Evolutionary conservation across 1,140 invertebrate species (phyloP), one percentile per base, ranked within the genome.

Genomic region (Meloidogyne chitwoodi): DNA sequence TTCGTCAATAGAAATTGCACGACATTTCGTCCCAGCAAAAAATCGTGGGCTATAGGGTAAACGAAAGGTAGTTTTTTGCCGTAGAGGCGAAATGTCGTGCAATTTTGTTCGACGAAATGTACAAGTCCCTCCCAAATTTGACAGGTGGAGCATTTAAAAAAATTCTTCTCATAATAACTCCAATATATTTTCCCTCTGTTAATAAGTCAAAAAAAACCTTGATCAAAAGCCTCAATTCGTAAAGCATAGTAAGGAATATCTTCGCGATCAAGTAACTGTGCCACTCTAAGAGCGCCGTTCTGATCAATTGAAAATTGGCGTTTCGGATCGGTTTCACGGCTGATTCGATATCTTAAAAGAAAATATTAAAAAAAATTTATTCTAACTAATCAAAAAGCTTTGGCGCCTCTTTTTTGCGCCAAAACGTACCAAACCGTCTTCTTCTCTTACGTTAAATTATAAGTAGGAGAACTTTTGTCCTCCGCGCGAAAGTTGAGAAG

Each of bases 271-370:
- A 86, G 74, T 0, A 38, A 26, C 16, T 86, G 76, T 12, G 84
- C 84, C 4, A 86, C 83, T 41, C 76, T 67, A 14, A 86, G 78
- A 8, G 79, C 83, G n/a, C 85, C 85, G 71, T 87, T 82, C 71
- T 87, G 86, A 74, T 87, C 84, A 38, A 86, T 86, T 11, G 81
- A 82, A 77, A 86, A 86, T 68, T 86, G 85, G n/a, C 85, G 77
- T 72, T 86, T 87, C 24, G 86, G 86, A 70, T 86, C 85, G 3
- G 83, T 84, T 77, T 86, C 77, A 11, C 86, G 85, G 64, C 83
- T 82, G 74, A 86, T 86, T 68, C 86, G 86, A 75, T 86, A 86
- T 41, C 77, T 78, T 38, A 27, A 24, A 61, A 24, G 10, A 24
- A 56, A 56, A 64, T 19, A 24, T 16, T n/a, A n/a, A n/a, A n/a